Conservation (phyloP, 2,888 invertebrate species). For the Dysmachus trigonus region DNA sequence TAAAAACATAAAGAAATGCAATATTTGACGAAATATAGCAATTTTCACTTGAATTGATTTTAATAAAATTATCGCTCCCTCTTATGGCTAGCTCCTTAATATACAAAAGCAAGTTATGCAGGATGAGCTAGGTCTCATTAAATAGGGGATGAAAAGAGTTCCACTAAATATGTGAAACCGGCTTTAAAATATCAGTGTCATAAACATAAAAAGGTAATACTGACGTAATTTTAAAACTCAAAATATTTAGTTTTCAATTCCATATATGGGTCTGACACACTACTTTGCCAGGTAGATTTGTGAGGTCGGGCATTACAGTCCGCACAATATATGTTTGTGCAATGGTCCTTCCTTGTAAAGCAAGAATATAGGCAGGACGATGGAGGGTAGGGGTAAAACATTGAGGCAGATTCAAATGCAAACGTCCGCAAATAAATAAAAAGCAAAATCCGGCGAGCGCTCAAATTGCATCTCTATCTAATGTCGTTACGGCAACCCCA, state of each 20-base stretch:
- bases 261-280: not conserved
- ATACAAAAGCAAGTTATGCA: too few relatives aligned
- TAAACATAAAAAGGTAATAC: too few relatives aligned
- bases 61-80: too few relatives aligned
- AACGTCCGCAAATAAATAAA: slow-evolving; percentile 23
- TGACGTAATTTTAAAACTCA: too few relatives aligned
- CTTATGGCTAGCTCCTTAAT: too few relatives aligned
- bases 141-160: too few relatives aligned
- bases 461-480: slow-evolving; percentile 30
- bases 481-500: slow-evolving; percentile 18
- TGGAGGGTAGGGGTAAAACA: not conserved
- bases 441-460: slow-evolving; percentile 20
- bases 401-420: not conserved
- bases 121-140: too few relatives aligned
- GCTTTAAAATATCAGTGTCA: too few relatives aligned
- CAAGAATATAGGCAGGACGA: not conserved
- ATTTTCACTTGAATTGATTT: too few relatives aligned
- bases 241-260: not conserved
- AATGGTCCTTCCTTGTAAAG: not conserved
- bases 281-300: not conserved
- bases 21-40: too few relatives aligned
- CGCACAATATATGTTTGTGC: not conserved
- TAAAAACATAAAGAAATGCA: too few relatives aligned
- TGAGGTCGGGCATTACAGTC: not conserved
- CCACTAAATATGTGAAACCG: too few relatives aligned